phyloP scores from a whole-genome alignment of 2,888 invertebrate genomes.

The Junonia oenone region DNA sequence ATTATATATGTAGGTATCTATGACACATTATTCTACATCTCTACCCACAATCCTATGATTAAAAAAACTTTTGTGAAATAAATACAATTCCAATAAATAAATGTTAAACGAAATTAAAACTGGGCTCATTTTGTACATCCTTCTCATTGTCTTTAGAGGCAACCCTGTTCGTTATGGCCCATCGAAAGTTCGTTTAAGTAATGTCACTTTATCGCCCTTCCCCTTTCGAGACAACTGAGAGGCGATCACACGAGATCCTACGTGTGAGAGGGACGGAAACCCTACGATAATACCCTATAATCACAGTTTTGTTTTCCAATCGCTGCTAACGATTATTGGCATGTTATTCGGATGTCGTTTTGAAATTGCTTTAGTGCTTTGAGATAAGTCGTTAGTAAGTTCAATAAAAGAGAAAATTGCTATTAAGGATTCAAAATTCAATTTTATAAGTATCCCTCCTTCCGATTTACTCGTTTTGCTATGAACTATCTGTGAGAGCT shows the following conservation, averaged over 20 bases:
- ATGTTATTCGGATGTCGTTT: slow-evolving; percentile 80
- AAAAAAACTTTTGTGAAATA: too few relatives aligned
- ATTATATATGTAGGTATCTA: too few relatives aligned
- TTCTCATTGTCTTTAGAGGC: slow-evolving; percentile 28
- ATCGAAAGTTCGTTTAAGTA: slow-evolving; percentile 79
- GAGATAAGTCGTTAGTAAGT: slow-evolving; percentile 73
- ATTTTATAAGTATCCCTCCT: too few relatives aligned
- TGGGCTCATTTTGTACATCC: slow-evolving; percentile 1
- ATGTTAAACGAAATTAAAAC: not conserved
- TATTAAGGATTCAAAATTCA: slow-evolving; percentile 26
- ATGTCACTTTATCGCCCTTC: slow-evolving; percentile 67
- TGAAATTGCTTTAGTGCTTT: slow-evolving; percentile 73
- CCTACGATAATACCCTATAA: slow-evolving; percentile 76
- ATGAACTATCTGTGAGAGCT: too few relatives aligned
- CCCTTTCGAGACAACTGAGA: slow-evolving; percentile 60
- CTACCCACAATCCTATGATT: too few relatives aligned
- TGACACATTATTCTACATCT: too few relatives aligned
- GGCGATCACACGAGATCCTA: slow-evolving; percentile 36
- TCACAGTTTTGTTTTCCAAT: slow-evolving; percentile 85
- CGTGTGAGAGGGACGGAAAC: slow-evolving; percentile 46
- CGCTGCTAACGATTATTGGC: slow-evolving; percentile 83
- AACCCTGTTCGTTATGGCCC: slow-evolving; percentile 50
- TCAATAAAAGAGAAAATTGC: slow-evolving; percentile 59
- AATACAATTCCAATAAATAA: not conserved
- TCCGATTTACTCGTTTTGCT: too few relatives aligned